Evolutionary conservation across 2,888 invertebrate species (phyloP).

Genomic region (Drosophila meridiana): DNA sequence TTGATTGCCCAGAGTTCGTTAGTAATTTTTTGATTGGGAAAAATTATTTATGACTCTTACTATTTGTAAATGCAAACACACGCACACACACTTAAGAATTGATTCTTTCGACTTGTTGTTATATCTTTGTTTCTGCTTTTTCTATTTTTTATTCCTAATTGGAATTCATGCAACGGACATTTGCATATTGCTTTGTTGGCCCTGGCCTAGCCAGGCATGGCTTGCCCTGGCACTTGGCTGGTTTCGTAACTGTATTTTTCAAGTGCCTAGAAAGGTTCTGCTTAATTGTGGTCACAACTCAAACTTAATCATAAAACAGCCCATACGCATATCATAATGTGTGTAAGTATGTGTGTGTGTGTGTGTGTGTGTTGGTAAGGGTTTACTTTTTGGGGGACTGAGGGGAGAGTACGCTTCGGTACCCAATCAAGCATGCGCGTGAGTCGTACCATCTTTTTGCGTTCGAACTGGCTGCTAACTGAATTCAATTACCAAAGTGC

Average conservation of each 20-base stretch:
- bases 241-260: conserved; percentile 74
- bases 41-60: conserved; percentile 77
- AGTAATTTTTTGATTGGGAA: conserved; percentile 74
- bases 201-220: conserved; percentile 28
- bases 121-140: conserved; percentile 26
- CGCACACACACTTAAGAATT: conserved; percentile 64
- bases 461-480: conserved; percentile 70
- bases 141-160: conserved; percentile 71
- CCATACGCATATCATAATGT: conserved; percentile 19
- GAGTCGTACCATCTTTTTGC: conserved; percentile 70
- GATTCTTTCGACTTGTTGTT: conserved; percentile 37
- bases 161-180: conserved; percentile 78
- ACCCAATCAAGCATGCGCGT: conserved; percentile 77
- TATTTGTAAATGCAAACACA: conserved; percentile 66
- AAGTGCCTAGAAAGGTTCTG: conserved; percentile 79
- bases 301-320: conserved; percentile 73
- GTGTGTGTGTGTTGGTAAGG: background rate
- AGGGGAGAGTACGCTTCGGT: background rate
- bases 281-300: conserved; percentile 74
- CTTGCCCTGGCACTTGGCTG: conserved; percentile 57
- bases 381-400: background rate
- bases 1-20: conserved; percentile 71
- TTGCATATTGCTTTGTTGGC: conserved; percentile 77
- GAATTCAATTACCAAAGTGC: conserved; percentile 82
- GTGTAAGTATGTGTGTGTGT: background rate